phyloP scores from a whole-genome alignment of 2,113 vertebrate species.

The Microcebus ravelobensis region DNA sequence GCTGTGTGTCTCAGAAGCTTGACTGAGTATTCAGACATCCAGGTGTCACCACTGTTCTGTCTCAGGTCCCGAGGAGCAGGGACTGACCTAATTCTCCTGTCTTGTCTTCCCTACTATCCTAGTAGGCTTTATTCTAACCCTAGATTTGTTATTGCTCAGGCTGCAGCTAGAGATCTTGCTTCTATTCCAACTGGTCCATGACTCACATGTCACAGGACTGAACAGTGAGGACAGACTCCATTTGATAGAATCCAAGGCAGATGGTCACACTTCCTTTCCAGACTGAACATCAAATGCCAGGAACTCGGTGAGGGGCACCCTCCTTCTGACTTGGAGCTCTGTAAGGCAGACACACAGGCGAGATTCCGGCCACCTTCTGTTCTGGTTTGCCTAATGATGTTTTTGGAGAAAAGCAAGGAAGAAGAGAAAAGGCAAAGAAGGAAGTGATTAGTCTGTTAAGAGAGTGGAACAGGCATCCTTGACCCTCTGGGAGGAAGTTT shows the following conservation, averaged over 20 bases:
- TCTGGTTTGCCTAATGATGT: conserved; percentile 6
- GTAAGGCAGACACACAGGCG: neutral
- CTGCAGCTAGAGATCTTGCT: neutral
- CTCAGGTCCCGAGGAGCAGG: neutral
- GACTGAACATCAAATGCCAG: conserved; percentile 44
- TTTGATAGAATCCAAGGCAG: conserved; percentile 22
- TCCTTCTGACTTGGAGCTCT: conserved; percentile 49
- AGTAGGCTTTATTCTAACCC: neutral
- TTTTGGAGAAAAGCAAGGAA: conserved; percentile 37
- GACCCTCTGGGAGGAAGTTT: conserved; percentile 22
- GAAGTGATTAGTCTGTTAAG: conserved; percentile 6
- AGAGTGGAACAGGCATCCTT: neutral
- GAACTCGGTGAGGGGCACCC: neutral
- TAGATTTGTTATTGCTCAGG: neutral
- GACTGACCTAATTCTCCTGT: neutral
- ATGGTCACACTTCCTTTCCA: conserved; percentile 64
- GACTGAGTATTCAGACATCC: neutral
- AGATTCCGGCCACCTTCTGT: conserved; percentile 59
- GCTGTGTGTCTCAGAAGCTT: neutral
- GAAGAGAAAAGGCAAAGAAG: conserved; percentile 1
- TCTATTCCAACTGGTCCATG: neutral
- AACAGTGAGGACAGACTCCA: neutral
- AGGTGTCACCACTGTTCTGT: neutral
- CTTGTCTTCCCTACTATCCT: neutral
- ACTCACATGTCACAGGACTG: neutral